These are phyloP conservation scores for Zosterops borbonicus DNA, from an alignment of 2,113 vertebrate species.

Conservation along the genomic window DNA sequence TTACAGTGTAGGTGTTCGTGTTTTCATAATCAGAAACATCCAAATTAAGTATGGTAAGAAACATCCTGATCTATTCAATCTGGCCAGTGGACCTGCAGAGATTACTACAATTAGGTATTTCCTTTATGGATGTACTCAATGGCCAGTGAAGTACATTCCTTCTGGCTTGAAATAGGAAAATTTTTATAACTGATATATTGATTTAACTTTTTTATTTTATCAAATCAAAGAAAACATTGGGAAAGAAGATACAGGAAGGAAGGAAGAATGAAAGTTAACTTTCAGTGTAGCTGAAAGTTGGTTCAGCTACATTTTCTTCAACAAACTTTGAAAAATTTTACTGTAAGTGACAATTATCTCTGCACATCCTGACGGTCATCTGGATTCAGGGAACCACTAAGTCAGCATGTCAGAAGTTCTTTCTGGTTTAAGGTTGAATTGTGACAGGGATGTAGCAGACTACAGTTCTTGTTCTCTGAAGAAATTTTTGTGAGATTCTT, in stretches of 20 bases:
- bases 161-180: neutral
- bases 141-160: neutral
- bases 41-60: neutral
- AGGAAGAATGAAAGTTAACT: neutral
- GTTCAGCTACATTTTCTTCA: neutral
- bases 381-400: neutral
- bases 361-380: neutral
- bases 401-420: neutral
- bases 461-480: neutral
- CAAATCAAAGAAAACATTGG: neutral
- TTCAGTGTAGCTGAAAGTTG: neutral
- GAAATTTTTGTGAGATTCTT: neutral
- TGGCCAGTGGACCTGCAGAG: neutral
- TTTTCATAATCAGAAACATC: neutral
- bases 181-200: neutral
- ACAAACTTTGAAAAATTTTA: neutral
- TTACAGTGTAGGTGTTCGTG: neutral
- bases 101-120: neutral
- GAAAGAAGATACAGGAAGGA: neutral
- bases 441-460: neutral
- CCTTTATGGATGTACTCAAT: neutral
- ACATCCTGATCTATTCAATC: neutral
- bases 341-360: neutral
- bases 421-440: neutral
- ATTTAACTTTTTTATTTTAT: neutral